Evolutionary conservation across 2,888 invertebrate genomes (phyloP), one percentile per base, ranked within the genome.

Genomic region (Drosophila anomelani): DNA sequence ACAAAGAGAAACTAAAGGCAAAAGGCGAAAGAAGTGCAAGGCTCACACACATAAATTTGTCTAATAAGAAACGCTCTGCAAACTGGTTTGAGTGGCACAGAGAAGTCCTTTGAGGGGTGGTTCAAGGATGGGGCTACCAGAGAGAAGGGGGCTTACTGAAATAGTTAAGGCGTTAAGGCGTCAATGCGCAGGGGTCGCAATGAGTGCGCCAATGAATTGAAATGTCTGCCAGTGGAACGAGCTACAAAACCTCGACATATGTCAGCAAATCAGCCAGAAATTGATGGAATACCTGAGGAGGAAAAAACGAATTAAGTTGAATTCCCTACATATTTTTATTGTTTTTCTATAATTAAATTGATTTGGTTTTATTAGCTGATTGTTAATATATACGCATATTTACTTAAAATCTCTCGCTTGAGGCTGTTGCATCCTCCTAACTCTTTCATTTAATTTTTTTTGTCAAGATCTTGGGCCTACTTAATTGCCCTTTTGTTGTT

Each of bases 401-500:
- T 17, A 51, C 3, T 9, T 9, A 15, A 32, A 8, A 7, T 32
- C 17, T 7, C 20, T 34, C 9, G 20, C 34, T 51, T 34, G 34
- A 51, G 51, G 26, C 26, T 39, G 58, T 39, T 29, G 38, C 38
- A 20, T 59, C 29, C 59, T 54, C 55, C 54, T 59, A 13, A 29
- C 55, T 59, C 58, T 55, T 59, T 38, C 23, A 44, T 26, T 57
- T 57, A 23, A 7, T 44, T 44, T 49, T 34, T 36, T 26, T 38
- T 38, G 17, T 36, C 36, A 9, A 55, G 55, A 34, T 23, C 60
- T 60, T 34, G 60, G 60, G 55, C 54, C 62, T 44, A 49, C 79
- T 83, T 83, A 81, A 88, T 89, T 81, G 85, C 72, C 85, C 56
- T 80, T 89, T 87, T 77, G 72, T 54, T 29, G 46, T 23, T 57